These are phyloP conservation scores for Nemotelus pantherinus DNA, from an alignment of 2,888 invertebrate species.

Conservation along the genomic window DNA sequence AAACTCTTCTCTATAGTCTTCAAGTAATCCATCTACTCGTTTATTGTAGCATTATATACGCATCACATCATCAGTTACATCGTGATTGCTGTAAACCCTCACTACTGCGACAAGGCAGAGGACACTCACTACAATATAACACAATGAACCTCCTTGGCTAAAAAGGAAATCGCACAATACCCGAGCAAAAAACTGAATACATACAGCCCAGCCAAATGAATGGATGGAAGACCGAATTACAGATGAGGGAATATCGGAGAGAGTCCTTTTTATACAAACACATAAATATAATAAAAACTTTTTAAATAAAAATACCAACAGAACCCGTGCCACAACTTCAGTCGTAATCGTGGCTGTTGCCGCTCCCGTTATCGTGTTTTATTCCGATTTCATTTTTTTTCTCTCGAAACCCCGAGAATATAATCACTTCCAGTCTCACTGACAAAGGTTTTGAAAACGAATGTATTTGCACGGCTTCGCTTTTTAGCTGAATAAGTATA, in stretches of 20 bases:
- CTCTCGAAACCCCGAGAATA: neutral
- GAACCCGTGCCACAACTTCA: neutral
- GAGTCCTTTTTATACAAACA: slow-evolving; percentile 25
- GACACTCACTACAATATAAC: neutral
- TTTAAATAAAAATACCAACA: slow-evolving; percentile 14
- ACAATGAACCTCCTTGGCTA: slow-evolving; percentile 26
- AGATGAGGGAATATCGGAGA: neutral
- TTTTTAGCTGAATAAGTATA: neutral
- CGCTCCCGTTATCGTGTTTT: neutral
- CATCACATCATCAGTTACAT: slow-evolving; percentile 16
- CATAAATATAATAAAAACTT: slow-evolving; percentile 30
- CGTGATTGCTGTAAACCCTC: neutral
- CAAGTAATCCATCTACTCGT: too few relatives aligned
- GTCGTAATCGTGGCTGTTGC: neutral
- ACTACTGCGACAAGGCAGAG: slow-evolving; percentile 2
- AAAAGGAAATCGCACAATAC: slow-evolving; percentile 16
- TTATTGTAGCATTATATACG: too few relatives aligned
- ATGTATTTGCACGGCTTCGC: slow-evolving; percentile 12
- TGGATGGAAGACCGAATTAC: too few relatives aligned
- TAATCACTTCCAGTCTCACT: slow-evolving; percentile 5
- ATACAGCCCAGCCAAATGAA: neutral
- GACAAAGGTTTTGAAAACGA: neutral
- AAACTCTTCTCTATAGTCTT: too few relatives aligned
- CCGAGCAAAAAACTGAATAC: neutral
- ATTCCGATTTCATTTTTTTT: neutral